Base-by-base conservation (phyloP, 2,797 vertebrate genomes). In the Hephaestus fuliginosus region DNA sequence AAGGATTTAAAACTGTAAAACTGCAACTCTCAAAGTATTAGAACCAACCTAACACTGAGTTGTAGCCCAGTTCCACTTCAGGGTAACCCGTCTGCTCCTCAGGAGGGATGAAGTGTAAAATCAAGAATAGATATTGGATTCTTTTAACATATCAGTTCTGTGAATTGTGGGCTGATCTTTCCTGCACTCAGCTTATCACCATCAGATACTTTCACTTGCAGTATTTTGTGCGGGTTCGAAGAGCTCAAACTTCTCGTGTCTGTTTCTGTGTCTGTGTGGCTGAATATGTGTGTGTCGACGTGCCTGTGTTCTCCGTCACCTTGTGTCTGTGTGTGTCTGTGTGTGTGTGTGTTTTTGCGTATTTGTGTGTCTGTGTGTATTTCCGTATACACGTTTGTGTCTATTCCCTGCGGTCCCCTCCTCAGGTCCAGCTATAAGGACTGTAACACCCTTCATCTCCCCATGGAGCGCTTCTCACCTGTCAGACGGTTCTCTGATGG, bases 401-500 rank as follows among this genome's bases (percentile, higher is more conserved):
- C 62, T 72, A 52, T 46, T 74, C 61, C 72, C 61, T 85, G 48
- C 81, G 67, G 49, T 73, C 63, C 51, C 44, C 53, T 80, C 46
- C 89, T 69, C 94, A 99, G 98, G 94, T 98, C 97, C 63, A 95
- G 97, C 93, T 99, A 99, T 93, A 99, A 99, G 95, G 98, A 99
- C 94, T 98, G 97, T 77, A 99, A 99, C 88, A 99, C 98, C 17
- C 96, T 99, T 93, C 98, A 99, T 90, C 97, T 99, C 84, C 98
- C 98, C 75, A 98, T 98, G 82, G 98, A 99, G 92, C 97, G 98
- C 78, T 99, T 99, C 95, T 99, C 98, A 66, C 98, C 98, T 0
- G 98, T 99, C 43, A 96, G 98, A 56, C 97, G 98, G 49, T 99
- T 99, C 93, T 99, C 98, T 0, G 98, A 99, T 0, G 98, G 98